These are phyloP conservation scores for Anthopleura xanthogrammica DNA, from an alignment of 92 coral and sea anemone species.

Conservation along the genomic window DNA sequence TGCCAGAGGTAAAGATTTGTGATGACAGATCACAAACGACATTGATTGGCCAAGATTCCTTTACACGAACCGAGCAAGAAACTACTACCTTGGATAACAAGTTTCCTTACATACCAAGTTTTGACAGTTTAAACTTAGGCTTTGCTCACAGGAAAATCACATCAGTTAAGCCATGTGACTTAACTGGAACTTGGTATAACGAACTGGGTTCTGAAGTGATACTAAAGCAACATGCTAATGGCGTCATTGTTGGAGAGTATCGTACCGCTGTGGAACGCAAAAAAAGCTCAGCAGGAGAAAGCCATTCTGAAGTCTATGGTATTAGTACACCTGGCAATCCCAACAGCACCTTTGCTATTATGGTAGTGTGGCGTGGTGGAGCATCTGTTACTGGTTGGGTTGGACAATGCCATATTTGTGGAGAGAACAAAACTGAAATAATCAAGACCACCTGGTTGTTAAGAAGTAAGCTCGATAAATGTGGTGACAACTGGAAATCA, in stretches of 20 bases:
- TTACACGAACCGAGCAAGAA: slow-evolving; percentile 73
- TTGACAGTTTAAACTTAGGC: slow-evolving; percentile 69
- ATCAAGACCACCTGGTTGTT: slow-evolving; percentile 81
- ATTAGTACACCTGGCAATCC: slow-evolving; percentile 63
- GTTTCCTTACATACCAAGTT: slow-evolving; percentile 43
- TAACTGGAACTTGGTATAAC: slow-evolving; percentile 88
- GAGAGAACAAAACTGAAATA: slow-evolving; percentile 77
- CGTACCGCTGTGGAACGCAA: slow-evolving; percentile 95
- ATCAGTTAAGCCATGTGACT: slow-evolving; percentile 60
- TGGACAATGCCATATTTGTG: slow-evolving; percentile 97
- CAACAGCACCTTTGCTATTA: slow-evolving; percentile 74
- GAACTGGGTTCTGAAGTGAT: slow-evolving; percentile 88
- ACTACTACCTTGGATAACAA: slow-evolving; percentile 46
- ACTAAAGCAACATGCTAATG: slow-evolving; percentile 44
- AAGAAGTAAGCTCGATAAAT: slow-evolving; percentile 56
- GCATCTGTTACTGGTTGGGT: slow-evolving; percentile 95
- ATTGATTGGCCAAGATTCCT: slow-evolving; percentile 65
- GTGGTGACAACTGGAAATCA: slow-evolving; percentile 85
- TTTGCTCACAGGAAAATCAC: slow-evolving; percentile 30
- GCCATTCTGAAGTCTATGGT: slow-evolving; percentile 82
- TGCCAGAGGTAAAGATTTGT: slow-evolving; percentile 75
- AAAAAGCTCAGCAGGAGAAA: slow-evolving; percentile 84
- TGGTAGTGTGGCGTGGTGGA: slow-evolving; percentile 88
- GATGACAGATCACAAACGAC: slow-evolving; percentile 92
- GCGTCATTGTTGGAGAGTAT: slow-evolving; percentile 77